Percentiles rank a stretch among this genome's conserved stretches.
Evolutionary conservation across 2,888 invertebrate species (phyloP).

Genomic region (Sesia apiformis): DNA sequence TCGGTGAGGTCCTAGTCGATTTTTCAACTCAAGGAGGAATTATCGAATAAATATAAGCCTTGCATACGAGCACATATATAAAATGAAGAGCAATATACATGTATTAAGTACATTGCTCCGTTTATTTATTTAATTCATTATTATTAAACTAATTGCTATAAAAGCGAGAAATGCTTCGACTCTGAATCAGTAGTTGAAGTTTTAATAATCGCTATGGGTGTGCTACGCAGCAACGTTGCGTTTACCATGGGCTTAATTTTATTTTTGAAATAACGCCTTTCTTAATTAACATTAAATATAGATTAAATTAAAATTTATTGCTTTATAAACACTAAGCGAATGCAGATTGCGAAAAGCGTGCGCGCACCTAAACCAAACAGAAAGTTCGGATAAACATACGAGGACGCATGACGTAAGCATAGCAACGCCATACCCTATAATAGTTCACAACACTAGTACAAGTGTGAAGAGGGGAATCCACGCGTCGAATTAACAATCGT

Average conservation of each 20-base stretch:
- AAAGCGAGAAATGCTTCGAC: not conserved
- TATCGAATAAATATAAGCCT: no score
- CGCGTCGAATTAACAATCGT: not conserved
- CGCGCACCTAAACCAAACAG: not conserved
- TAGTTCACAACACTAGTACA: not conserved
- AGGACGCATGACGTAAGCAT: not conserved
- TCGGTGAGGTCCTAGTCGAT: no score
- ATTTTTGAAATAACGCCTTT: no score
- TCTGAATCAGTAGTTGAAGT: not conserved
- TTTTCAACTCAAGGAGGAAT: no score
- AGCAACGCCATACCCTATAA: not conserved
- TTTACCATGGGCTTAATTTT: no score
- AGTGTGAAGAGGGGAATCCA: not conserved
- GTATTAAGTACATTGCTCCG: no score
- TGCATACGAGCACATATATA: no score
- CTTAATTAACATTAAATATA: no score
- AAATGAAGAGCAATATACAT: no score
- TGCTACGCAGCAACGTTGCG: not conserved
- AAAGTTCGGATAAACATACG: not conserved
- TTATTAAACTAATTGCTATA: no score
- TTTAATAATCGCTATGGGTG: not conserved
- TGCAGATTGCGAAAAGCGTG: not conserved
- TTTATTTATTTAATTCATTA: no score
- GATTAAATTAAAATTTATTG: no score
- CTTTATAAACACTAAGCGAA: not conserved